Base-by-base conservation (phyloP, 2,888 invertebrate species). In the Encarsia formosa region DNA sequence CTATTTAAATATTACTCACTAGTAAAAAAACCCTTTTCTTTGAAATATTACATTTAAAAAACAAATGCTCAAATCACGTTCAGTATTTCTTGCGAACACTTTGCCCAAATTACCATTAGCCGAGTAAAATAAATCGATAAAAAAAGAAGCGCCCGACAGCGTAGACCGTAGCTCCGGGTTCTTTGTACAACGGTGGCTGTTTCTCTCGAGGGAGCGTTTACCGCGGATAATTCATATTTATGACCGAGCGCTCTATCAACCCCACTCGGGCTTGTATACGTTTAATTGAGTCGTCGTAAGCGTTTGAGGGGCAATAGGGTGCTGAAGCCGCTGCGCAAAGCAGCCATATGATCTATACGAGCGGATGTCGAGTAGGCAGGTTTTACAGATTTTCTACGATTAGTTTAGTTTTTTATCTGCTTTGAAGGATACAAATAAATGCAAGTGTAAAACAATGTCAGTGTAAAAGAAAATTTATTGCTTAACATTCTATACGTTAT, bases 201-300 rank as follows among this genome's bases (percentile, higher is more conserved):
- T 20, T 45, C 52, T 56, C 71, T 64, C 70, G 62, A 49, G 69
- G 69, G 71, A 70, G 61, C 71, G 66, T 72, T 72, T 72, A 71
- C 71, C 66, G 63, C 66, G 71, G 70, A 71, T 72, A 71, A 72
- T 72, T 71, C 70, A 71, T 72, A 72, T 72, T 72, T 72, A 72
- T 71, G 70, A 67, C 65, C 65, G 61, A 65, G 58, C 64, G 68
- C 69, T 72, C 65, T 68, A 70, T 71, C 71, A 71, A 71, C 69
- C 70, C 70, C 67, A 65, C 66, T 70, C 63, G 66, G n/a, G 19
- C 37, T 69, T 66, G 70, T 70, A 70, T 66, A 65, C 70, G 68
- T 71, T 72, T 72, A 72, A 72, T 72, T 72, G 71, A 72, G 71
- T 71, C 70, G 71, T 72, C 67, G n/a, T n/a, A n/a, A n/a, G n/a